A percentile compares a stretch with the other conserved stretches of the same genome.
These are phyloP conservation scores for Tachyglossus aculeatus DNA, from an alignment of 2,797 vertebrate species.

Conservation along the genomic window DNA sequence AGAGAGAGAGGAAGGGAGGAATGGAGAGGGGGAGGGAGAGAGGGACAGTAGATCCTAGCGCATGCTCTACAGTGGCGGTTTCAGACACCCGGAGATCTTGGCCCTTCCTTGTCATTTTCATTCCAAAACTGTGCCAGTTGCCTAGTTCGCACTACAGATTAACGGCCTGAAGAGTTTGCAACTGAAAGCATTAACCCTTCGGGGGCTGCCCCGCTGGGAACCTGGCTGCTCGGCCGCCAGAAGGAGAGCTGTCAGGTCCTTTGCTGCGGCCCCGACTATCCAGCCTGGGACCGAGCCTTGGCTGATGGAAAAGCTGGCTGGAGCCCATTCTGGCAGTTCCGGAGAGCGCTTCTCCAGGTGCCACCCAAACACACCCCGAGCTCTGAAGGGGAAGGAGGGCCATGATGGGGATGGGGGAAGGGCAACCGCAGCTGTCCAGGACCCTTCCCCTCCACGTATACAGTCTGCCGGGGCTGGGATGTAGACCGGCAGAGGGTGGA, in stretches of 20 bases:
- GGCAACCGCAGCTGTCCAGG: no score
- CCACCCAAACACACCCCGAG: constrained; percentile 10
- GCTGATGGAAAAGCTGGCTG: constrained; percentile 7
- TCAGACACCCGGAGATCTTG: constrained; percentile 61
- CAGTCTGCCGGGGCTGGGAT: no score
- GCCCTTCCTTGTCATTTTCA: constrained; percentile 49
- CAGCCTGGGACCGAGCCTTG: constrained; percentile 19
- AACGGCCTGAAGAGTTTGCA: constrained; percentile 60
- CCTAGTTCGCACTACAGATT: constrained; percentile 65
- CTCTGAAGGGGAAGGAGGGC: neutral
- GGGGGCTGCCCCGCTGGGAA: neutral
- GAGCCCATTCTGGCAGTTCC: constrained; percentile 23
- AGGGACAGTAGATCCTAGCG: neutral
- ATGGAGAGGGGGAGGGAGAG: constrained; percentile 29
- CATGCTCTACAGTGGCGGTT: constrained; percentile 60
- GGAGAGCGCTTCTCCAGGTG: constrained; percentile 7
- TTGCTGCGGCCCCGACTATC: constrained; percentile 12
- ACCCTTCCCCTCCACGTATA: no score
- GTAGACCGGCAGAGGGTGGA: no score
- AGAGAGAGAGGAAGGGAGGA: constrained; percentile 32
- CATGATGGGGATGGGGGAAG: neutral
- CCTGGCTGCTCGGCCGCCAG: constrained; percentile 1
- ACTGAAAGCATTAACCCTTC: constrained; percentile 62
- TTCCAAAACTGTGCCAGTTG: constrained; percentile 71
- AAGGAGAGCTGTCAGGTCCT: neutral